Evolutionary conservation across 2,797 vertebrate genomes (phyloP).

Genomic region (Miichthys miiuy): DNA sequence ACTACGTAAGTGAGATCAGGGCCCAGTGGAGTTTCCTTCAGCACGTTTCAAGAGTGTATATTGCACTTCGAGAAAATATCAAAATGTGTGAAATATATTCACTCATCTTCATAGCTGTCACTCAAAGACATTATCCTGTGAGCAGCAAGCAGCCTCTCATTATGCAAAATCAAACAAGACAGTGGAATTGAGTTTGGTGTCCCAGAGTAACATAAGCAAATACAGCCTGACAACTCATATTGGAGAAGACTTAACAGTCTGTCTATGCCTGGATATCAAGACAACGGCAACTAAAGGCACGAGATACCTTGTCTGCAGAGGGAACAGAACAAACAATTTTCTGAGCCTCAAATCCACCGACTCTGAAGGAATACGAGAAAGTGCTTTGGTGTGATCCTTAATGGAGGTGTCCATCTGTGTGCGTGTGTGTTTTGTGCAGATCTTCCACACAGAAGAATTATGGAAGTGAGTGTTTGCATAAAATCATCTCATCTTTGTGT

Average conservation of each 20-base stretch:
- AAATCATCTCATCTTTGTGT: conserved; percentile 27
- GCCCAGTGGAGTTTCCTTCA: conserved; percentile 9
- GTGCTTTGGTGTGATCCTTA: conserved; percentile 61
- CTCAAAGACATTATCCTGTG: conserved; percentile 73
- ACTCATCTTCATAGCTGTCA: conserved; percentile 73
- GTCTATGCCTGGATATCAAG: conserved; percentile 63
- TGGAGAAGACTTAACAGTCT: conserved; percentile 73
- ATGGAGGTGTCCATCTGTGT: conserved; percentile 68
- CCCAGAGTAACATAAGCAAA: conserved; percentile 81
- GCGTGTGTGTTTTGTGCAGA: conserved; percentile 23
- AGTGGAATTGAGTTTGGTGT: conserved; percentile 80
- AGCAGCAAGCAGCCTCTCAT: conserved; percentile 76
- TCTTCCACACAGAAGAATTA: conserved; percentile 22
- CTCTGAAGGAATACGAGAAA: conserved; percentile 60
- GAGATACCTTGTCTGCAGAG: conserved; percentile 71
- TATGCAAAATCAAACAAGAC: conserved; percentile 85
- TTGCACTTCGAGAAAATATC: conserved; percentile 44
- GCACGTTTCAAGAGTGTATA: conserved; percentile 31
- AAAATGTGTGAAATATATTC: conserved; percentile 61
- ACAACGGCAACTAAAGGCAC: conserved; percentile 59
- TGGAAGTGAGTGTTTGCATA: conserved; percentile 19
- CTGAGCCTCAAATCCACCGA: conserved; percentile 70
- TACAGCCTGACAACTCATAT: conserved; percentile 80
- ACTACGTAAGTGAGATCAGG: background rate
- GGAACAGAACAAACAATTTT: conserved; percentile 69